Conservation (phyloP, 2,888 invertebrate genomes). For the Allygus modestus region DNA sequence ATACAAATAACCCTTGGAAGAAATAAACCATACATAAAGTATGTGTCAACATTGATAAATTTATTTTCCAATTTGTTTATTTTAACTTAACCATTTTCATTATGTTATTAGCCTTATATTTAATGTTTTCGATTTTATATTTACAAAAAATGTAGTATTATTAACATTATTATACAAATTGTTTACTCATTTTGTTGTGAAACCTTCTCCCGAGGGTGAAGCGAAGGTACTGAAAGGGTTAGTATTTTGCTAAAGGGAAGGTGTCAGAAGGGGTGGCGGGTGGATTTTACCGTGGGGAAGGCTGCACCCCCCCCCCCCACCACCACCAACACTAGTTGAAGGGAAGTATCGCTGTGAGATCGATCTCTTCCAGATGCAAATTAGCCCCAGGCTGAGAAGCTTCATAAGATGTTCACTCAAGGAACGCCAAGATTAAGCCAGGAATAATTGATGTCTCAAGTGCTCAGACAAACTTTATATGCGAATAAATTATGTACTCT, state of each 20-base stretch:
- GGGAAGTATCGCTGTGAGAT: slow-evolving; percentile 58
- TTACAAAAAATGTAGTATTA: no score
- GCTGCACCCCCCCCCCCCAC: background rate
- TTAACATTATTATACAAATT: no score
- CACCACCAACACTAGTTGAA: slow-evolving; percentile 1
- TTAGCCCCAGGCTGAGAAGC: slow-evolving; percentile 57
- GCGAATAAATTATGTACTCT: slow-evolving; percentile 62
- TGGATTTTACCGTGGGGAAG: background rate
- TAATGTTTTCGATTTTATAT: no score
- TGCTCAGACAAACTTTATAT: slow-evolving; percentile 63
- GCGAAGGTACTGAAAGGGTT: slow-evolving; percentile 15
- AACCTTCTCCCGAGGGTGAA: background rate
- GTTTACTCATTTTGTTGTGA: no score
- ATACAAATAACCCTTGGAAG: no score
- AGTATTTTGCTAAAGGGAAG: slow-evolving; percentile 29
- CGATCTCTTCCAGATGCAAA: slow-evolving; percentile 62
- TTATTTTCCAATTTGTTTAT: no score
- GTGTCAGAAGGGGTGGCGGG: slow-evolving; percentile 22
- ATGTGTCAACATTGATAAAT: no score
- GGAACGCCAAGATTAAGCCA: slow-evolving; percentile 63
- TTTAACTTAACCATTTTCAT: no score
- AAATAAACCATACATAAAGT: no score
- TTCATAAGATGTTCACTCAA: slow-evolving; percentile 63
- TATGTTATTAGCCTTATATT: no score
- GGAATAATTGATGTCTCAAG: slow-evolving; percentile 64